Evolutionary conservation across 2,797 vertebrate genomes (phyloP), one percentile per base, ranked within the genome.

Genomic region (Mionectes olivaceus): DNA sequence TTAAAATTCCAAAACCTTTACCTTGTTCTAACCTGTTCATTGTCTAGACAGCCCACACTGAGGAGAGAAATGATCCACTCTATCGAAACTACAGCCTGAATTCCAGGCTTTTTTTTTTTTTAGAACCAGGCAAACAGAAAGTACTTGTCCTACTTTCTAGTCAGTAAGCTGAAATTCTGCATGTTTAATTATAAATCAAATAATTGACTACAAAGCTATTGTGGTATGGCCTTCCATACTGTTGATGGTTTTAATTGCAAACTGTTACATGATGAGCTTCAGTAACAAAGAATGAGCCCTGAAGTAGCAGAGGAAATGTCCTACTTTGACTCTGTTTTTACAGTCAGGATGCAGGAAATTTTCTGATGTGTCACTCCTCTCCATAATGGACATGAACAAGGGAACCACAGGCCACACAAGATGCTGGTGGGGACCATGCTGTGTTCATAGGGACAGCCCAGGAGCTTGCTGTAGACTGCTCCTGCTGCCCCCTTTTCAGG

Each of bases 101-200:
- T 94, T 94, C 63, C 56, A 37, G 41, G 70, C 16, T 71, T 57
- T 49, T 16, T 87, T 59, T 94, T 91, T 83, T 85, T 90, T 93
- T 6, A 89, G 67, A 94, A 68, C 22, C 87, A 95, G 88, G 67
- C 41, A 78, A 70, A 83, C 79, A 88, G 74, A 81, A 94, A 96
- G 64, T 79, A 87, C 74, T 96, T 90, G 90, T 90, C 91, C 95
- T 92, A 95, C 53, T 95, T 97, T 97, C 85, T 80, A 94, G 95
- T 92, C 91, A 96, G 94, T 82, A 92, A 90, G 77, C 83, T 94
- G 82, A 95, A 97, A 96, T 95, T 87, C 94, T 86, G 50, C 57
- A 95, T 96, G 92, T 94, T 96, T 96, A 93, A 97, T 97, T 96
- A 97, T 96, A 96, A 96, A 95, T 96, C 90, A 94, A 95, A 95